Evolutionary conservation across 2,888 invertebrate species (phyloP), one percentile per base, ranked within the genome.

Genomic region (Druceiella hillmani): DNA sequence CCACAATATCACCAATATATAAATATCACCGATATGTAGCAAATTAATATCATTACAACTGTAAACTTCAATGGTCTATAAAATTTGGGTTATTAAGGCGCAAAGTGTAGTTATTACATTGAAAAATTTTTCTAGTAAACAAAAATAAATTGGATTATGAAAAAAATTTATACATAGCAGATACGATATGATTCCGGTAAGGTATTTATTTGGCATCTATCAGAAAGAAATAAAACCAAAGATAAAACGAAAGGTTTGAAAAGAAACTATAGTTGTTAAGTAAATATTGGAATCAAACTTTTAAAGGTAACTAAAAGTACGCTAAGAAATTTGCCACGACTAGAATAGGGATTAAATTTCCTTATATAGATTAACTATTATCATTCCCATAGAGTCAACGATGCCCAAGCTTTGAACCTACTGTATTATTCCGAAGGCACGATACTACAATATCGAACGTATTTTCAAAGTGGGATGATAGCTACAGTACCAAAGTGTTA

Each of bases 361-460:
- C 9, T 38, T 38, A 40, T 39, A 3, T 28, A 40, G 5, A 40
- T 38, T 11, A 28, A 39, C 37, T 39, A 13, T 28, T 14, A 39
- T 6, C 39, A 39, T 38, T 39, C 38, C n/a, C 38, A 39, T 39
- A 28, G 39, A 17, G 27, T 39, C 40, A 22, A n/a, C n/a, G n/a
- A n/a, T n/a, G n/a, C n/a, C n/a, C 38, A 40, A 40, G 14, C 40
- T 30, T 39, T 39, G 37, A 16, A 30, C 11, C 38, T 38, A 30
- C 37, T 40, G 29, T 24, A 30, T 39, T 39, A 36, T 28, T 39
- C 38, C 29, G 36, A 39, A 38, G 38, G 37, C 7, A 39, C 40
- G n/a, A 39, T 37, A 39, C 28, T 29, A 16, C 16, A 37, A 39
- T 39, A 37, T 17, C 34, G 13, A 26, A 28, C 38, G 10, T 38